These are phyloP conservation scores for Diloba caeruleocephala DNA, from an alignment of 2,888 invertebrate genomes.

Conservation along the genomic window DNA sequence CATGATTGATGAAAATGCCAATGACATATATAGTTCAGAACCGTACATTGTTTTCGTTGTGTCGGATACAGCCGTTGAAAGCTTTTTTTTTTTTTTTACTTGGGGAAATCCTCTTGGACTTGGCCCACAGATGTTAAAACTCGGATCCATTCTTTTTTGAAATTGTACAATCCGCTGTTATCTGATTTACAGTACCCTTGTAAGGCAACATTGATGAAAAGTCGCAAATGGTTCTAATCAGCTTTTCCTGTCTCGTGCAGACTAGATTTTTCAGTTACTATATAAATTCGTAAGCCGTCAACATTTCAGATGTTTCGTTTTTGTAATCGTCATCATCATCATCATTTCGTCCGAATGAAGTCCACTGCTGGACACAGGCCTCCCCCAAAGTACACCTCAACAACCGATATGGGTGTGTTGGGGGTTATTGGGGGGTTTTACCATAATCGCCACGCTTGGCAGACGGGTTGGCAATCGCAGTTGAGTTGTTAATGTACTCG, in stretches of 20 bases:
- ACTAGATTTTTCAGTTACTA: slow-evolving; percentile 16
- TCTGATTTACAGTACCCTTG: slow-evolving; percentile 27
- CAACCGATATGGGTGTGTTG: no score
- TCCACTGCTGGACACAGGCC: no score
- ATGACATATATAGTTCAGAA: slow-evolving; percentile 11
- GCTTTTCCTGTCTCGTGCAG: slow-evolving; percentile 29
- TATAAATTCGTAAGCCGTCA: background rate
- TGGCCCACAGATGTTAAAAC: slow-evolving; percentile 26
- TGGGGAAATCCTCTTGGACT: no score
- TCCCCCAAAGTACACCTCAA: no score
- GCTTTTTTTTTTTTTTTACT: no score
- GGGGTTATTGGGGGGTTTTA: no score
- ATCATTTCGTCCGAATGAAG: no score
- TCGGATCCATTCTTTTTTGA: slow-evolving; percentile 20
- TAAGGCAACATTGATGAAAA: slow-evolving; percentile 39
- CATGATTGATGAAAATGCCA: slow-evolving; percentile 7
- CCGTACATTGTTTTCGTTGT: slow-evolving; percentile 14
- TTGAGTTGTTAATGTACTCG: no score
- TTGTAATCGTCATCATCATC: no score
- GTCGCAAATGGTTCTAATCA: slow-evolving; percentile 17
- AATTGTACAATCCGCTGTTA: slow-evolving; percentile 25
- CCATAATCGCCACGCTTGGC: no score
- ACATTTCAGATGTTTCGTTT: background rate
- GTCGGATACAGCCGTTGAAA: slow-evolving; percentile 20
- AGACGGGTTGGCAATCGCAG: no score